A percentile compares a stretch with the other conserved stretches of the same genome.
Conservation (phyloP, 2,888 invertebrate species). For the Tridacna gigas region DNA sequence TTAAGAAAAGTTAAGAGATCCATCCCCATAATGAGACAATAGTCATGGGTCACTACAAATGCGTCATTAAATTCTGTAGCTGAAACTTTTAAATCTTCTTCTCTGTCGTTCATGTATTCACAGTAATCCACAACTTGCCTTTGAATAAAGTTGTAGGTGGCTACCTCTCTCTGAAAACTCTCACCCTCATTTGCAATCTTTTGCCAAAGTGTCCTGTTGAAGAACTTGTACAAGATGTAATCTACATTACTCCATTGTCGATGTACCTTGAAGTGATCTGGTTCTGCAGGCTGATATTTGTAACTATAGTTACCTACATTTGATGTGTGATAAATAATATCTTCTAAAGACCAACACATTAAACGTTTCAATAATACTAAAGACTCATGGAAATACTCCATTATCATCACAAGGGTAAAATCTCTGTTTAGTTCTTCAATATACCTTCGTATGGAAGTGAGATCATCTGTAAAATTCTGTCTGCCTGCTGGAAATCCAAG, state of each 20-base stretch:
- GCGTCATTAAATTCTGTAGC: conserved; percentile 58
- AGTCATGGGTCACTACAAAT: conserved; percentile 66
- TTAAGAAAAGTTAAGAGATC: conserved; percentile 63
- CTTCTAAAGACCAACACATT: conserved; percentile 83
- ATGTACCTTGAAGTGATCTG: conserved; percentile 67
- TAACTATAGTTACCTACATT: conserved; percentile 68
- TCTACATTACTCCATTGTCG: conserved; percentile 78
- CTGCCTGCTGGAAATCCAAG: conserved; percentile 77
- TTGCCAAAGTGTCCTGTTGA: conserved; percentile 80
- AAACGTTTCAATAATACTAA: conserved; percentile 81
- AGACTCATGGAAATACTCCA: conserved; percentile 83
- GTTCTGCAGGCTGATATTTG: conserved; percentile 38
- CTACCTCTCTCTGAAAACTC: conserved; percentile 74
- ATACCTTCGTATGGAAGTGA: conserved; percentile 66
- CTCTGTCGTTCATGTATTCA: conserved; percentile 5
- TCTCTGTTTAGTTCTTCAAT: conserved; percentile 74
- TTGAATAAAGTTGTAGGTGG: conserved; percentile 62
- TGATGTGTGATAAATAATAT: conserved; percentile 78
- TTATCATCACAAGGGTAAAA: conserved; percentile 82
- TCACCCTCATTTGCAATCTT: conserved; percentile 68
- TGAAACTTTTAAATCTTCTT: conserved; percentile 39
- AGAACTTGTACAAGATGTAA: conserved; percentile 80
- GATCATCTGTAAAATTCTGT: conserved; percentile 67
- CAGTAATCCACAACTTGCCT: conserved; percentile 47
- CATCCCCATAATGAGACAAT: conserved; percentile 64